A percentile compares a stretch with the other conserved stretches of the same genome.
Evolutionary conservation across 2,113 vertebrate species (phyloP).

Genomic region (Gnathonemus longibarbis): DNA sequence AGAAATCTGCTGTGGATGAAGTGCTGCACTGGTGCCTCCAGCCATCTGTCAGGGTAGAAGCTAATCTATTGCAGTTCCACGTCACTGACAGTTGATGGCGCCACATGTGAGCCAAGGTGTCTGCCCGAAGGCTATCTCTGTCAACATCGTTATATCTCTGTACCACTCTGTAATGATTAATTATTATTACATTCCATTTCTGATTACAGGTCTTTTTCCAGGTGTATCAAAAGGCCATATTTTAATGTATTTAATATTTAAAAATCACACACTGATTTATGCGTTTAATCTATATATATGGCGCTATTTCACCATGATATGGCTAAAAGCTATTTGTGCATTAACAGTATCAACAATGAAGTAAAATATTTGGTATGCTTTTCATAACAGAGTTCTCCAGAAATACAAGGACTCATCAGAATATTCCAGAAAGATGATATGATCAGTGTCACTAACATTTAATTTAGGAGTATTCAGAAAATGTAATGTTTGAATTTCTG

Average conservation of each 20-base stretch:
- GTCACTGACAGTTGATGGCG: neutral
- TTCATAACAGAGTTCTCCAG: neutral
- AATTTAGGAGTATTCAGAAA: neutral
- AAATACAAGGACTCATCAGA: neutral
- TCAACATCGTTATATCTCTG: neutral
- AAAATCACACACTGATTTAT: neutral
- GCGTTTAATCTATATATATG: neutral
- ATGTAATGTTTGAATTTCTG: neutral
- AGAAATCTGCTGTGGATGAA: neutral
- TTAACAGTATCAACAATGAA: neutral
- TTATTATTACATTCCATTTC: neutral
- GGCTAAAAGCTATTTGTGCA: neutral
- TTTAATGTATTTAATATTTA: neutral
- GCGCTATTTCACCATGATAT: neutral
- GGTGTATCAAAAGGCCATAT: neutral
- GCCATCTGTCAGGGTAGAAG: neutral
- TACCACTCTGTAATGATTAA: neutral
- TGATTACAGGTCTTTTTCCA: neutral
- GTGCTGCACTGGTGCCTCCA: neutral
- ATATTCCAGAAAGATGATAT: neutral
- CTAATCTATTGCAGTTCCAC: neutral
- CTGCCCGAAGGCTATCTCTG: neutral
- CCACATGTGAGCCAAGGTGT: neutral
- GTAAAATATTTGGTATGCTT: neutral
- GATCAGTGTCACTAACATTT: neutral